Evolutionary conservation across 1,140 invertebrate genomes (phyloP).

Genomic region (Forficula auricularia): DNA sequence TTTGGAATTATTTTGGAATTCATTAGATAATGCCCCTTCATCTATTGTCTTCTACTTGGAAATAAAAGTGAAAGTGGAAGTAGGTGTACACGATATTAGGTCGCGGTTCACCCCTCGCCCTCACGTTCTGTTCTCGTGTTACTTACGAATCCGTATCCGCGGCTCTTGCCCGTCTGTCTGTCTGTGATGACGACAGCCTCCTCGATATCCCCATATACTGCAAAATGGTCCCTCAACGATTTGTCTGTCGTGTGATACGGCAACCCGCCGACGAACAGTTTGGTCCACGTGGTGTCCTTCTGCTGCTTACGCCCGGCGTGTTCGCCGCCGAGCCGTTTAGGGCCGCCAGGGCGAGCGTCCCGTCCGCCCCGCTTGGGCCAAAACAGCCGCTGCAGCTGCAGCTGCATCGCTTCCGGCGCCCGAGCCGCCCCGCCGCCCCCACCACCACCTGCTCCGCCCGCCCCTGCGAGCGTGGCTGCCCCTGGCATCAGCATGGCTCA

Average conservation of each 20-base stretch:
- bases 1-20: too few species aligned
- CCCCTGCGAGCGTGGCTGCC: conserved; percentile 14
- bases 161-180: conserved; percentile 87
- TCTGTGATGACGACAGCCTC: conserved; percentile 97
- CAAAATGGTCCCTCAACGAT: conserved; percentile 85
- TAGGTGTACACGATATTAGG: too few species aligned
- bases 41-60: too few species aligned
- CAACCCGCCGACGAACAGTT: conserved; percentile 91
- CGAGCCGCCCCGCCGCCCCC: conserved; percentile 1
- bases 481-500: conserved; percentile 12
- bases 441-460: conserved; percentile 1
- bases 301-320: conserved; percentile 58
- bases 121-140: too few species aligned
- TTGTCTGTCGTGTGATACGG: conserved; percentile 97
- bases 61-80: too few species aligned
- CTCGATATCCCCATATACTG: conserved; percentile 91
- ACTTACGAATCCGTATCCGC: conserved; percentile 97
- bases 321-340: too few species aligned
- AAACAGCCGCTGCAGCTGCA: conserved; percentile 11
- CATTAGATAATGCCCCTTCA: too few species aligned
- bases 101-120: too few species aligned
- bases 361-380: too few species aligned
- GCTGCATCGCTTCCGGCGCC: conserved; percentile 4
- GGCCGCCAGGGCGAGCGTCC: too few species aligned
- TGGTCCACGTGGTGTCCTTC: conserved; percentile 95